These are phyloP conservation scores for Eulemur macaco DNA, from an alignment of 2,113 vertebrate species.

Conservation along the genomic window DNA sequence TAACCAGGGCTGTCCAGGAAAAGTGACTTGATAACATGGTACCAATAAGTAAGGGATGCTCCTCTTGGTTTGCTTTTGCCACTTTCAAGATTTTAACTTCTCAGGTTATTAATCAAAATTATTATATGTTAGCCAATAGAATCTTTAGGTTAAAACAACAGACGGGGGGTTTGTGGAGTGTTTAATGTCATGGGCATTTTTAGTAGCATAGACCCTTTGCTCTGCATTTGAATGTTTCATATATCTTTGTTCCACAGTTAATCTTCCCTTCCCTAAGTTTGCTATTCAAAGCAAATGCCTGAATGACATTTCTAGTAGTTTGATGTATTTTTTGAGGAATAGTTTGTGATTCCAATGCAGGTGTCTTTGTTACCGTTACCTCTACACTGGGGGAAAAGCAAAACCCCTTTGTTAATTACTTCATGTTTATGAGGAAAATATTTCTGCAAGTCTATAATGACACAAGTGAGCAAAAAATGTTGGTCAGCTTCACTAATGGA, in stretches of 20 bases:
- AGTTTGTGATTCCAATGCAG: constrained; percentile 69
- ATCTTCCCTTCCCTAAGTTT: constrained; percentile 51
- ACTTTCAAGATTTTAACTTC: constrained; percentile 81
- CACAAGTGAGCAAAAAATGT: constrained; percentile 47
- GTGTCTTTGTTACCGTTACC: constrained; percentile 76
- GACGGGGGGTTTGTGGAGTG: constrained; percentile 76
- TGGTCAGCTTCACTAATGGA: constrained; percentile 67
- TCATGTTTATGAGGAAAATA: constrained; percentile 40
- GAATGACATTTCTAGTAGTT: constrained; percentile 73
- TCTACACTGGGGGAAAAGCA: constrained; percentile 46
- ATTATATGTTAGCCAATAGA: constrained; percentile 78
- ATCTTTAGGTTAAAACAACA: constrained; percentile 68
- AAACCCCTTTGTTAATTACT: constrained; percentile 51
- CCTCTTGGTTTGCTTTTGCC: constrained; percentile 68
- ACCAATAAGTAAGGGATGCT: constrained; percentile 60
- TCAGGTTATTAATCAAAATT: constrained; percentile 81
- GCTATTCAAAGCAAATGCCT: constrained; percentile 66
- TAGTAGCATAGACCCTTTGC: constrained; percentile 79
- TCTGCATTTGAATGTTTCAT: constrained; percentile 75
- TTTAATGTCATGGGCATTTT: constrained; percentile 73
- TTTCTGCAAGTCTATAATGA: constrained; percentile 63
- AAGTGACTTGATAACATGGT: constrained; percentile 77
- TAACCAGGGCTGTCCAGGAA: constrained; percentile 78
- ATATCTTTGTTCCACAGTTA: constrained; percentile 74
- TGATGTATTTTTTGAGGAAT: constrained; percentile 73